Evolutionary conservation across 53 echinoderm and acorn worm genomes (phyloP).

Genomic region (Glandiceps talaboti): DNA sequence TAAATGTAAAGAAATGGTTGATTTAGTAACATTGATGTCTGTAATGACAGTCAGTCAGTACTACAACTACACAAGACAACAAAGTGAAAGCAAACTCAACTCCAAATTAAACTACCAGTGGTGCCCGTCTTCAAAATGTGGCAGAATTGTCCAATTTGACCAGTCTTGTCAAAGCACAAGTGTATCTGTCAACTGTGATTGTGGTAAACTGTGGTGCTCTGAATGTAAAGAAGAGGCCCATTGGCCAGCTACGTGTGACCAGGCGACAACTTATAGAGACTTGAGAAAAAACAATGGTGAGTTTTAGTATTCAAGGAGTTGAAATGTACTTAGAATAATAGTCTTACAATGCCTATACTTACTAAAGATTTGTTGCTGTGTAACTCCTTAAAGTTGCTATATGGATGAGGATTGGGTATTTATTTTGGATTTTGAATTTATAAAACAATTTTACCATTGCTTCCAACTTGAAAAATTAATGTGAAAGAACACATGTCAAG

Average conservation of each 20-base stretch:
- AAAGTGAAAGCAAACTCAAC: constrained; percentile 32
- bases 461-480: no score
- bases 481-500: no score
- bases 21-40: constrained; percentile 41
- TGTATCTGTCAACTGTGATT: constrained; percentile 43
- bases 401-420: no score
- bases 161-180: background rate
- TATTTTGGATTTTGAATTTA: no score
- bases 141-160: constrained; percentile 28
- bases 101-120: constrained; percentile 21
- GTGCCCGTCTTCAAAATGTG: constrained; percentile 54
- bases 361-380: no score
- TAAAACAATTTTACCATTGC: no score
- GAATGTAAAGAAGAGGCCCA: constrained; percentile 56
- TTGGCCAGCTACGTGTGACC: constrained; percentile 67
- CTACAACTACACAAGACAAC: constrained; percentile 23
- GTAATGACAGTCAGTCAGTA: constrained; percentile 32
- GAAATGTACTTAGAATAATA: no score
- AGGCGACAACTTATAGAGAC: constrained; percentile 39
- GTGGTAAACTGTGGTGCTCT: constrained; percentile 64
- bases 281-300: constrained; percentile 24
- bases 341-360: no score
- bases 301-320: no score
- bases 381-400: no score
- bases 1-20: constrained; percentile 40